Percentiles rank a stretch among this genome's conserved stretches.
Conservation (phyloP, 2,113 vertebrate species). For the Phylloscopus whistleri region DNA sequence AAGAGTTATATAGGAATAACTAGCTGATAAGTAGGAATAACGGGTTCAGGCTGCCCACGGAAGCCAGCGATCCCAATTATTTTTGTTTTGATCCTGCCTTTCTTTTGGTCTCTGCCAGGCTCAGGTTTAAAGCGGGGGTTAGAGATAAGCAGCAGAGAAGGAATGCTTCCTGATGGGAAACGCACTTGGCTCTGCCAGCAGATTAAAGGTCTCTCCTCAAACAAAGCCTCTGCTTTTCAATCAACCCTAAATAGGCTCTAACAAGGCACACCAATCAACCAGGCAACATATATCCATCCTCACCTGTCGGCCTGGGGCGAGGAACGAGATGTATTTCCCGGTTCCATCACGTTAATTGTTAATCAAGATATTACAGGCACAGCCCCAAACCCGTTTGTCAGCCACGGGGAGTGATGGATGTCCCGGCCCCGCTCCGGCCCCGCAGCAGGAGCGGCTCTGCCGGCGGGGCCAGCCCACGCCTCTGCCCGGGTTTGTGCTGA, state of each 20-base stretch:
- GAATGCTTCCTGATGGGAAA: neutral
- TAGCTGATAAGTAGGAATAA: constrained; percentile 39
- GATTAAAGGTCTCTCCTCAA: constrained; percentile 46
- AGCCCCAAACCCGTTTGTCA: neutral
- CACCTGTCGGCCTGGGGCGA: neutral
- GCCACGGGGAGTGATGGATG: neutral
- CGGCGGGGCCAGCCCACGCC: neutral
- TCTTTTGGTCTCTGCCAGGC: constrained; percentile 3
- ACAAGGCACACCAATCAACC: constrained; percentile 29
- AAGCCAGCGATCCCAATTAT: constrained; percentile 33
- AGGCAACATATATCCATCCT: neutral
- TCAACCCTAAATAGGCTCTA: constrained; percentile 14
- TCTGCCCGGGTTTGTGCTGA: fast-evolving
- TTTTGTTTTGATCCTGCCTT: constrained; percentile 43
- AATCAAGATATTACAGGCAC: neutral
- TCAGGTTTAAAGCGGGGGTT: neutral
- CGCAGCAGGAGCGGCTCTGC: fast-evolving
- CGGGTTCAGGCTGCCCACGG: neutral
- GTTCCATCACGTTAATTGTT: neutral
- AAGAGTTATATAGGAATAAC: constrained; percentile 49
- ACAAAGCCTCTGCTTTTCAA: constrained; percentile 50
- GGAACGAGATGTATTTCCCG: neutral
- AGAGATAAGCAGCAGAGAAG: constrained; percentile 39
- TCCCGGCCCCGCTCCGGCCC: neutral
- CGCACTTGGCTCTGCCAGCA: neutral